Base-by-base conservation (phyloP, 2,888 invertebrate genomes). In the Leucophenga maculata region DNA sequence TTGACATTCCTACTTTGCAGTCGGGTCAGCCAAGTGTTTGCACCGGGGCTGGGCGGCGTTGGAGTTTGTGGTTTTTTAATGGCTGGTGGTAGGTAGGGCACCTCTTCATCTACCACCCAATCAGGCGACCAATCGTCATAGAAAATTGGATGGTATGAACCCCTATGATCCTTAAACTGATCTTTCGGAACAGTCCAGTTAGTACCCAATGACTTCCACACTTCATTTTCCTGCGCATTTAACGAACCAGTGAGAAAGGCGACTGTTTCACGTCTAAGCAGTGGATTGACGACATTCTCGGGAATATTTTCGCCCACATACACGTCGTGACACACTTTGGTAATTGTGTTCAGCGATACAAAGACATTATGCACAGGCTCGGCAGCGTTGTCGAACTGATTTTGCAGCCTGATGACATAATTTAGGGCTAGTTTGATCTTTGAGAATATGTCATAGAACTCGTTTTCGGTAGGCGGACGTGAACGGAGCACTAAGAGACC, bases 371-470 rank as follows among this genome's bases (percentile, higher is more conserved):
- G 98, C 55, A 99, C 95, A 75, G 99, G 90, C 88, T 98, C 98
- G 0, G 98, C 97, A 0, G 98, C 97, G 88, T 99, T 98, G 88
- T 97, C 97, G 78, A 99, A 99, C 89, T 98, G 97, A 11, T 96
- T 95, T 86, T 98, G 96, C 78, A 99, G 90, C 83, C 97, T 95
- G 1, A 98, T 97, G 85, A 99, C 89, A 72, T 98, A 91, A 88
- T 98, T 99, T 89, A 99, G 98, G 2, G 97, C 97, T 65, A 99
- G 91, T 89, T 99, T 99, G 89, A 99, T 98, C 90, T 99, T 99
- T 88, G 98, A 97, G 82, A 99, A 94, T 78, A 99, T 97, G 89
- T 99, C 99, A 68, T 96, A 93, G 89, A 99, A 99, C 86, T 99
- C 99, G 69, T 94, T 92, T 87, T 97, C 97, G 18, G 96, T 95